Percentiles rank a stretch among this genome's conserved stretches.
These are phyloP conservation scores for Ciona savignyi DNA, from an alignment of 23 tunicate species.

Conservation along the genomic window DNA sequence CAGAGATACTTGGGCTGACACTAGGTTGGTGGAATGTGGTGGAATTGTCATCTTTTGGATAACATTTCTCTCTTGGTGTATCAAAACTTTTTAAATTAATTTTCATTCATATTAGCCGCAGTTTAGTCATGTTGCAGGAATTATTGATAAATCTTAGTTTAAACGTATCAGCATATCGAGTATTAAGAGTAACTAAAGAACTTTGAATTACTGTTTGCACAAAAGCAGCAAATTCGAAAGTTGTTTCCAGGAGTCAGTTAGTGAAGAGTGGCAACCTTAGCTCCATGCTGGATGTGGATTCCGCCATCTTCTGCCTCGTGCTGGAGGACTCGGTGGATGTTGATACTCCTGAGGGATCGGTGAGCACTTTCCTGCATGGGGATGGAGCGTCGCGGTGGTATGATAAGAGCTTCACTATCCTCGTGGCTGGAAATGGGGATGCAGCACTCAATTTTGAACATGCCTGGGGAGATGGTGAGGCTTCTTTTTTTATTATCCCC, in stretches of 20 bases:
- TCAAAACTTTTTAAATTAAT: too few relatives aligned
- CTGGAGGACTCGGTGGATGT: constrained; percentile 42
- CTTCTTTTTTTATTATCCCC: neutral
- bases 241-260: too few relatives aligned
- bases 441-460: constrained; percentile 93
- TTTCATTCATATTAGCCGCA: too few relatives aligned
- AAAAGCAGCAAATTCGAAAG: too few relatives aligned
- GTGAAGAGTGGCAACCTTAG: too few relatives aligned
- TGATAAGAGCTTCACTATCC: constrained; percentile 92
- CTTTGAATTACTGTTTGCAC: too few relatives aligned
- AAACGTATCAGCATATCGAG: too few relatives aligned
- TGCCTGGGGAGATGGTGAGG: constrained; percentile 98
- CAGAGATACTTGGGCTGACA: constrained; percentile 76
- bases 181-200: too few relatives aligned
- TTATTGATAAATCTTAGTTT: too few relatives aligned
- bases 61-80: too few relatives aligned
- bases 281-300: constrained; percentile 50
- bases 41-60: too few relatives aligned
- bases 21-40: constrained; percentile 35
- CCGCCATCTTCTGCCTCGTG: constrained; percentile 84
- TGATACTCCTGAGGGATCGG: constrained; percentile 7
- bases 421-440: constrained; percentile 71
- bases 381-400: constrained; percentile 94
- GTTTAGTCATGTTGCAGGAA: too few relatives aligned
- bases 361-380: constrained; percentile 58